phyloP scores from a whole-genome alignment of 2,888 invertebrate species.

The Lumbricus terrestris region DNA sequence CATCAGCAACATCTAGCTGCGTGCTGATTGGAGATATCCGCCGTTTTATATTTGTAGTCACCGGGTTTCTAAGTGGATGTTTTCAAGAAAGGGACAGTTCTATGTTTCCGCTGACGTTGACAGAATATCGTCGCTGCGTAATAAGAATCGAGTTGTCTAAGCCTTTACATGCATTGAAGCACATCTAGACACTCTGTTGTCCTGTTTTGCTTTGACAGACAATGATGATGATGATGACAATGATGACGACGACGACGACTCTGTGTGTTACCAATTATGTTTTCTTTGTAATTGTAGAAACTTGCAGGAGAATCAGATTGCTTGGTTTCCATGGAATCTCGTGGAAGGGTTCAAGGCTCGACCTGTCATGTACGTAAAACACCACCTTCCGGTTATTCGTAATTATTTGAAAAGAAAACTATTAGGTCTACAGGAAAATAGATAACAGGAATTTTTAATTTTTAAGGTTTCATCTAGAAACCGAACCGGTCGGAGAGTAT shows the following conservation, averaged over 20 bases:
- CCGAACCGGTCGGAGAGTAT: background rate
- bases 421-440: too few relatives aligned
- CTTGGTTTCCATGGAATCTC: constrained; percentile 15
- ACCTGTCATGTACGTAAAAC: background rate
- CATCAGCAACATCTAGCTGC: background rate
- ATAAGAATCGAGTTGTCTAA: background rate
- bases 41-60: background rate
- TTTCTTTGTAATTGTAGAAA: background rate
- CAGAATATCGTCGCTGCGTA: background rate
- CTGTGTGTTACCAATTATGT: background rate
- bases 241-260: background rate
- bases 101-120: background rate
- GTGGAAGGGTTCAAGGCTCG: background rate
- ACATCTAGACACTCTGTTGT: background rate
- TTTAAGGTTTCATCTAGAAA: background rate
- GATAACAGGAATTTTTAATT: background rate
- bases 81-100: background rate
- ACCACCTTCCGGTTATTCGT: background rate
- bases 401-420: background rate
- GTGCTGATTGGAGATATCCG: background rate
- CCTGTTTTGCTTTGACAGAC: background rate
- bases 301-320: background rate
- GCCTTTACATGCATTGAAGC: background rate
- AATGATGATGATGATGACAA: too few relatives aligned
- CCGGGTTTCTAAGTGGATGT: background rate